phyloP scores from a whole-genome alignment of 2,888 invertebrate species.

The Sarcophaga caerulescens region DNA sequence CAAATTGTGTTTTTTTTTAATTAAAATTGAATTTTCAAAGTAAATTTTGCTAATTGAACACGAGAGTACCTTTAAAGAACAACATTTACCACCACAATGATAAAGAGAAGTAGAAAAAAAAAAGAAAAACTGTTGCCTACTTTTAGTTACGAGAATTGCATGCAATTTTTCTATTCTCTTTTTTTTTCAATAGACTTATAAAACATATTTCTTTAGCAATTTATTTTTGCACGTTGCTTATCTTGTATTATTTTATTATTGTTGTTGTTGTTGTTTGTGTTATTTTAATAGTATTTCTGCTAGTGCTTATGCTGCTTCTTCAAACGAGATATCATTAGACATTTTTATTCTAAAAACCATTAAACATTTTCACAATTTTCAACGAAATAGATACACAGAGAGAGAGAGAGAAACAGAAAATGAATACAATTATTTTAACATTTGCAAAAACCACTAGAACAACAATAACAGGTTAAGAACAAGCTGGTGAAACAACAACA shows the following conservation, averaged over 20 bases:
- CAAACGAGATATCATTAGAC: slow-evolving; percentile 32
- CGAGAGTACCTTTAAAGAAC: no score
- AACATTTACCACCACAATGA: no score
- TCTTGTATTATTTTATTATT: background rate
- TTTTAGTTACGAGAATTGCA: background rate
- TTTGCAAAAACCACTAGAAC: background rate
- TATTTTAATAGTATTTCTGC: background rate
- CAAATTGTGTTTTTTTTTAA: no score
- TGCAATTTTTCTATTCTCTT: background rate
- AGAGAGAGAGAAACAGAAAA: background rate
- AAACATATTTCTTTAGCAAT: background rate
- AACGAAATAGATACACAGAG: background rate
- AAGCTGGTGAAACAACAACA: background rate
- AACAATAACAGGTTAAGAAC: slow-evolving; percentile 4
- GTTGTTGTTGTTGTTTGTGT: background rate
- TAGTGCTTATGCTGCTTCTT: background rate
- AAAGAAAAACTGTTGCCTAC: background rate
- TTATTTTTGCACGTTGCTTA: background rate
- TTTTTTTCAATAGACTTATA: background rate
- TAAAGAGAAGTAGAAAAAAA: no score
- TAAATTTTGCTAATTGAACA: no score
- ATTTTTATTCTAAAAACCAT: slow-evolving; percentile 33
- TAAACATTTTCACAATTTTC: slow-evolving; percentile 12
- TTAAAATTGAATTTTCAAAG: no score
- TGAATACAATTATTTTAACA: background rate